Base-by-base conservation (phyloP, 2,113 vertebrate species). In the Sciurus niger region DNA sequence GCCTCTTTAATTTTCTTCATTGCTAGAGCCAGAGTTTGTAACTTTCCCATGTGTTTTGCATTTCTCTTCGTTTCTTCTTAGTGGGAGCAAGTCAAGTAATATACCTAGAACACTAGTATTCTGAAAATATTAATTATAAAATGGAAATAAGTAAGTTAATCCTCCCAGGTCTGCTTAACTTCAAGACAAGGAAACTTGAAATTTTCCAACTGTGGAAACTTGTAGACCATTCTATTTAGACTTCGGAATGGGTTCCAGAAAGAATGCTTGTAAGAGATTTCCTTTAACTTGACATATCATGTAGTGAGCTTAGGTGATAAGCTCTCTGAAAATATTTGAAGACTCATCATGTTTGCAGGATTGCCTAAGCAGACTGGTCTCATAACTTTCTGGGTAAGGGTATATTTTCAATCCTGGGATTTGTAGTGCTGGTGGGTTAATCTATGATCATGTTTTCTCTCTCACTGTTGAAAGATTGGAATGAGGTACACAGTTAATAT, bases 351-450 rank as follows among this genome's bases (percentile, higher is more conserved):
- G 74, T 16, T 63, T 40, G 16, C 25, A 53, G 76, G 32, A 58
- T 93, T 96, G 85, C 6, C 51, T 65, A 70, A 74, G 7, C 30
- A 68, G 79, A 4, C 17, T 43, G 74, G 58, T 48, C 63, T 89
- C 22, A 22, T 63, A 70, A 51, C 8, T 63, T 79, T 92, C 32
- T 83, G 83, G 48, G 14, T 53, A 63, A 70, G 4, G 2, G n/a
- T 43, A 55, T n/a, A n/a, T 85, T 93, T 92, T 96, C 30, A 96
- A 34, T 74, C 83, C 16, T 67, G 70, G 70, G 48, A 89, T 96
- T 79, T 95, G 51, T 37, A 72, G 25, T 58, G 40, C n/a, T 86
- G 55, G 79, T 13, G 8, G 16, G 72, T 70, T n/a, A 92, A 37
- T 58, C 24, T 8, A 18, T 2, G 17, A 34, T 74, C 8, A 1